Conservation (phyloP, 2,888 invertebrate species). For the Folsomia manolachei region DNA sequence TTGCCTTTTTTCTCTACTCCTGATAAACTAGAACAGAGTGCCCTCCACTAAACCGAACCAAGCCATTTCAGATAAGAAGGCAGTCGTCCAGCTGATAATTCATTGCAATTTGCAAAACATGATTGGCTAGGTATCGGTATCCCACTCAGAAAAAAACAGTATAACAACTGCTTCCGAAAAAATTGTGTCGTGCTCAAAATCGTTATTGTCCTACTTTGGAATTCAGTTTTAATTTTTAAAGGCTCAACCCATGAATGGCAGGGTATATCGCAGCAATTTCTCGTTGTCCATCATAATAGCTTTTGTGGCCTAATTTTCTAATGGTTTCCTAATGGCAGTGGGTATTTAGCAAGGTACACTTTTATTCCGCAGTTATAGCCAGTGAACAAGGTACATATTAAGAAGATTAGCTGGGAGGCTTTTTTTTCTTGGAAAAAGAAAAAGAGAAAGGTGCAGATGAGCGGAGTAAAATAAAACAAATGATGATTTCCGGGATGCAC, state of each 20-base stretch:
- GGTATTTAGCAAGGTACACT: background rate
- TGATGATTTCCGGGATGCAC: background rate
- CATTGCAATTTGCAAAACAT: background rate
- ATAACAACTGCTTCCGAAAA: no score
- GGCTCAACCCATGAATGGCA: background rate
- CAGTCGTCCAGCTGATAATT: background rate
- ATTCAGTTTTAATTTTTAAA: background rate
- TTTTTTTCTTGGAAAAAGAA: no score
- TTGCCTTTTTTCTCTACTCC: background rate
- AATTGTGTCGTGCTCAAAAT: background rate
- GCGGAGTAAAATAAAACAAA: conserved; percentile 8
- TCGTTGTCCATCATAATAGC: background rate
- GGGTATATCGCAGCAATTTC: background rate
- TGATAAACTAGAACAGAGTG: background rate
- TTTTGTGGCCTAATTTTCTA: background rate
- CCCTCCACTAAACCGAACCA: no score
- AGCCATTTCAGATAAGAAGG: no score
- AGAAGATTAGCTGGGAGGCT: no score
- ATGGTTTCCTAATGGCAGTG: background rate
- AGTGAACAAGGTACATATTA: no score
- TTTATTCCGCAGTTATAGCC: background rate
- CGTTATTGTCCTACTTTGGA: background rate
- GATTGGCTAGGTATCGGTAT: background rate
- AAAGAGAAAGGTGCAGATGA: background rate
- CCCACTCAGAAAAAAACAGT: no score